A percentile compares a stretch with the other conserved stretches of the same genome.
Evolutionary conservation across 2,113 vertebrate species (phyloP).

Genomic region (Corythoichthys intestinalis): DNA sequence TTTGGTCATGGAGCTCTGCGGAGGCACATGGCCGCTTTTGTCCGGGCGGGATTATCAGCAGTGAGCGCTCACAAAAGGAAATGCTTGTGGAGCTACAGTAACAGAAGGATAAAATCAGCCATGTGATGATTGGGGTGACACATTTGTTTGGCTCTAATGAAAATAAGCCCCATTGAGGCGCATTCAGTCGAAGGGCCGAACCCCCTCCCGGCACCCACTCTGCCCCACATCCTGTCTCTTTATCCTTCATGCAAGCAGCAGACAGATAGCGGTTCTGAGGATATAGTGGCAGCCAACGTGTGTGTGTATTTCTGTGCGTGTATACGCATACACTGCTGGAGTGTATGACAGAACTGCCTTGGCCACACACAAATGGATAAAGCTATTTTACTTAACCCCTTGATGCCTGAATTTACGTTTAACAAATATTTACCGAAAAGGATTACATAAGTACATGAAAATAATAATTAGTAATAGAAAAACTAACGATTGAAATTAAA

Average conservation of each 20-base stretch:
- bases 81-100: slow-evolving; percentile 81
- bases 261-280: slow-evolving; percentile 64
- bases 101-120: slow-evolving; percentile 88
- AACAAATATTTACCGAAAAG: no score
- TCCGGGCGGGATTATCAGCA: slow-evolving; percentile 83
- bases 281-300: slow-evolving; percentile 50
- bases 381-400: slow-evolving; percentile 5
- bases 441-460: no score
- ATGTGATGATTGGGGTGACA: slow-evolving; percentile 84
- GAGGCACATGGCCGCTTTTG: slow-evolving; percentile 68
- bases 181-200: slow-evolving; percentile 56
- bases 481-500: no score
- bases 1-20: slow-evolving; percentile 64
- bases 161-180: slow-evolving; percentile 71
- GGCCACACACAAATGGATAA: slow-evolving; percentile 26
- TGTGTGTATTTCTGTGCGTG: slow-evolving; percentile 36
- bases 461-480: no score
- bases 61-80: slow-evolving; percentile 85
- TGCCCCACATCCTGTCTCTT: slow-evolving; percentile 70
- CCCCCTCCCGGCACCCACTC: slow-evolving; percentile 14
- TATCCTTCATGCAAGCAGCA: slow-evolving; percentile 67
- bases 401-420: no score
- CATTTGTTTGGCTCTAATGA: slow-evolving; percentile 77
- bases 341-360: slow-evolving; percentile 40
- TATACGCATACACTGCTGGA: slow-evolving; percentile 49